A percentile compares a stretch with the other conserved stretches of the same genome.
These are phyloP conservation scores for Psittacula echo DNA, from an alignment of 2,797 vertebrate genomes.

Conservation along the genomic window DNA sequence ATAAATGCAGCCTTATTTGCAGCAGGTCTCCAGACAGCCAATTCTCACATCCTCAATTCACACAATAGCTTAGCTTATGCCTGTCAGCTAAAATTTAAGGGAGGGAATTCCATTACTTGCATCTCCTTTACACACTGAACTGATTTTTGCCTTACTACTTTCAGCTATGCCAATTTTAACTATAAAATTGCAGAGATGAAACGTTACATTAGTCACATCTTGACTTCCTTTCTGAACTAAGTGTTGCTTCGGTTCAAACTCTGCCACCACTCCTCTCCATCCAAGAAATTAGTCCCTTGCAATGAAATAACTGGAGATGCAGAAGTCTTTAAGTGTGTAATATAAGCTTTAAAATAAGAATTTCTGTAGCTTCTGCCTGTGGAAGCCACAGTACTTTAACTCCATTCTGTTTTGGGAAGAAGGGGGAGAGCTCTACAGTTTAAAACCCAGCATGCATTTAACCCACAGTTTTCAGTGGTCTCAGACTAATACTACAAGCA, in stretches of 20 bases:
- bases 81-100: constrained; percentile 17
- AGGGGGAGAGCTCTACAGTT: background rate
- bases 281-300: background rate
- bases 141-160: background rate
- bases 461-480: background rate
- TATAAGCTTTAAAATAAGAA: background rate
- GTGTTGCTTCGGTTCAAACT: background rate
- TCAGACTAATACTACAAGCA: background rate
- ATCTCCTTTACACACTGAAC: background rate
- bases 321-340: background rate
- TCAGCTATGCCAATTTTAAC: background rate
- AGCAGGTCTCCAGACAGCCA: background rate
- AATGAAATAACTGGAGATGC: background rate
- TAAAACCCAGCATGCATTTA: background rate
- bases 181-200: background rate
- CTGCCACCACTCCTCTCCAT: background rate
- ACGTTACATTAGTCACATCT: background rate
- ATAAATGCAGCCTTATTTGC: background rate
- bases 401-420: background rate
- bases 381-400: background rate
- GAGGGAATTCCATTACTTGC: background rate
- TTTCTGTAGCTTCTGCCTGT: background rate
- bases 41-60: constrained; percentile 5
- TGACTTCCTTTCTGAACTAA: background rate
- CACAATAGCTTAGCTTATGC: background rate